Base-by-base conservation (phyloP, 2,113 vertebrate genomes). In the Solea solea region DNA sequence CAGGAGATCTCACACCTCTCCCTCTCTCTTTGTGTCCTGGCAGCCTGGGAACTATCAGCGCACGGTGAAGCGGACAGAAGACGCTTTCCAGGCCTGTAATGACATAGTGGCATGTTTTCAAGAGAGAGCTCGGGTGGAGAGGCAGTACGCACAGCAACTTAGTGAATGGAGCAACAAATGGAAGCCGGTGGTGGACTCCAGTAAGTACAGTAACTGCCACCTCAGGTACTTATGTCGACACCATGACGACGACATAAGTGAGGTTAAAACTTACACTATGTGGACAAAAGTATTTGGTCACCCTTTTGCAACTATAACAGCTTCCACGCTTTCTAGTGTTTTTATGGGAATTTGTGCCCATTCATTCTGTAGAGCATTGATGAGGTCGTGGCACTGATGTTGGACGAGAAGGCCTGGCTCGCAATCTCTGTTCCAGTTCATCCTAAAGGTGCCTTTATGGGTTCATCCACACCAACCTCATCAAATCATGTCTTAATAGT, bases 131-230 rank as follows among this genome's bases (percentile, higher is more conserved):
- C 94, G 94, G 2, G 90, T 95, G 62, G 95, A 96, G 86, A 55
- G 92, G 41, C 94, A 92, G 78, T 96, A 96, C 25, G 94, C 94
- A 0, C 91, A 93, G 86, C 94, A 95, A 86, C 93, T 95, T 57
- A 93, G 87, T 0, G 94, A 95, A 40, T 96, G 95, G 95, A 94
- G 91, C 84, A 92, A 82, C 88, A 95, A 95, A 76, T 95, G 95
- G 95, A 94, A 91, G 58, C 94, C 94, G 5, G 90, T 95, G 3
- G 93, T 95, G 81, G 94, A 95, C 59, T 83, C 91, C 48, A 94
- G 95, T 96, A 72, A 93, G 95, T 74, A 11, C 57, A 14, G n/a
- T 4, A n/a, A 62, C 65, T 44, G 51, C 48, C 59, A 7, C 0
- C 1, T 8, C 27, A 14, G 39, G 5, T 21, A 14, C 7, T 0